Percentiles rank a stretch among this genome's conserved stretches.
These are phyloP conservation scores for Mirounga angustirostris DNA, from an alignment of 2,113 vertebrate genomes.

Conservation along the genomic window DNA sequence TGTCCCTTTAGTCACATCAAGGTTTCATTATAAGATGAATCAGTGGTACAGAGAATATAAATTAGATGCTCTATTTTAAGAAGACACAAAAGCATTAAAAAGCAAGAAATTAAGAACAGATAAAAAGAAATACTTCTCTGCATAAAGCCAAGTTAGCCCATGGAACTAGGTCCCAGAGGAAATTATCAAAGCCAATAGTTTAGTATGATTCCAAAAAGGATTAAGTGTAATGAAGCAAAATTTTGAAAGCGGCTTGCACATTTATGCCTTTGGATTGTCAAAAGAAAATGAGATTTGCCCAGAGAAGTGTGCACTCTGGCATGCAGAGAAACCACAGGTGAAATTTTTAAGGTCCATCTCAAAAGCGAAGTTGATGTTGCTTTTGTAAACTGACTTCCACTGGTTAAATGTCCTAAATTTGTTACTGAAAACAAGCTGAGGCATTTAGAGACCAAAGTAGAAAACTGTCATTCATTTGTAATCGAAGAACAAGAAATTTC, in stretches of 20 bases:
- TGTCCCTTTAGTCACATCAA: neutral
- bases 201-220: constrained; percentile 63
- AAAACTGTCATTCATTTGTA: constrained; percentile 21
- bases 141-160: neutral
- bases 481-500: neutral
- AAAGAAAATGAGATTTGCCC: constrained; percentile 38
- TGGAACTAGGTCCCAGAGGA: constrained; percentile 33
- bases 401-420: constrained; percentile 33
- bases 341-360: neutral
- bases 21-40: neutral
- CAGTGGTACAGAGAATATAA: neutral
- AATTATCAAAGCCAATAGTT: constrained; percentile 66
- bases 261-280: constrained; percentile 46
- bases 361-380: constrained; percentile 45
- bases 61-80: neutral
- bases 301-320: neutral
- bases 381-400: constrained; percentile 34
- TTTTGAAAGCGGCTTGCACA: constrained; percentile 41
- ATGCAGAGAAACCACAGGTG: constrained; percentile 13
- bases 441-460: neutral
- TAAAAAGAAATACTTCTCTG: constrained; percentile 51
- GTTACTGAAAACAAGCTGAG: neutral
- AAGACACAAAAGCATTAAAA: constrained; percentile 48
- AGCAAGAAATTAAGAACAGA: constrained; percentile 44
- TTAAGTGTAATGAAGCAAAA: constrained; percentile 63